These are phyloP conservation scores for Lomographa bimaculata DNA, from an alignment of 2,888 invertebrate species.

Conservation along the genomic window DNA sequence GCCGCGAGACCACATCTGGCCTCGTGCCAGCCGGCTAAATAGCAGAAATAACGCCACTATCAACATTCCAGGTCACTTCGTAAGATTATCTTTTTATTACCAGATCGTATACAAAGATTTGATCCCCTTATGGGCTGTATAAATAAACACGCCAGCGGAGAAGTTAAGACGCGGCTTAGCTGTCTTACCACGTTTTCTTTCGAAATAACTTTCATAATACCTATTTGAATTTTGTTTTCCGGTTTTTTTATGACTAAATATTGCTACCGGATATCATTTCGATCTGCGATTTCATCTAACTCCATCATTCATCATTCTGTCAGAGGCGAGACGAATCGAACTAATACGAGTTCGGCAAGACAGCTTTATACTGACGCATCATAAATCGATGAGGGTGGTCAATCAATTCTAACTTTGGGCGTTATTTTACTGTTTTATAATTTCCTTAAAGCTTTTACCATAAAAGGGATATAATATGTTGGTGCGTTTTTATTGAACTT, in stretches of 20 bases:
- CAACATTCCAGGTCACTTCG: slow-evolving; percentile 80
- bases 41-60: slow-evolving; percentile 81
- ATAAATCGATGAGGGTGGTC: slow-evolving; percentile 30
- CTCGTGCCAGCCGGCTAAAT: slow-evolving; percentile 68
- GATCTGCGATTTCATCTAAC: slow-evolving; percentile 2
- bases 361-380: slow-evolving; percentile 7
- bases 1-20: slow-evolving; percentile 66
- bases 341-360: slow-evolving; percentile 5
- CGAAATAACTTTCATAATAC: slow-evolving; percentile 1
- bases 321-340: slow-evolving; percentile 11
- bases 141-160: slow-evolving; percentile 31
- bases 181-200: slow-evolving; percentile 17
- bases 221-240: background rate
- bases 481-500: slow-evolving; percentile 47
- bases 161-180: slow-evolving; percentile 10
- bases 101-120: slow-evolving; percentile 40
- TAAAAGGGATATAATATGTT: slow-evolving; percentile 27
- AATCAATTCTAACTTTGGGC: slow-evolving; percentile 27
- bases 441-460: slow-evolving; percentile 30
- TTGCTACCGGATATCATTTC: background rate
- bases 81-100: slow-evolving; percentile 71
- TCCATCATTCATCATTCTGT: slow-evolving; percentile 9
- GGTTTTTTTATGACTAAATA: background rate
- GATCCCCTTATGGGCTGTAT: slow-evolving; percentile 38
- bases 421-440: slow-evolving; percentile 33